Evolutionary conservation across 2,113 vertebrate species (phyloP), one percentile per base, ranked within the genome.

Genomic region (Psephotus haematonotus): DNA sequence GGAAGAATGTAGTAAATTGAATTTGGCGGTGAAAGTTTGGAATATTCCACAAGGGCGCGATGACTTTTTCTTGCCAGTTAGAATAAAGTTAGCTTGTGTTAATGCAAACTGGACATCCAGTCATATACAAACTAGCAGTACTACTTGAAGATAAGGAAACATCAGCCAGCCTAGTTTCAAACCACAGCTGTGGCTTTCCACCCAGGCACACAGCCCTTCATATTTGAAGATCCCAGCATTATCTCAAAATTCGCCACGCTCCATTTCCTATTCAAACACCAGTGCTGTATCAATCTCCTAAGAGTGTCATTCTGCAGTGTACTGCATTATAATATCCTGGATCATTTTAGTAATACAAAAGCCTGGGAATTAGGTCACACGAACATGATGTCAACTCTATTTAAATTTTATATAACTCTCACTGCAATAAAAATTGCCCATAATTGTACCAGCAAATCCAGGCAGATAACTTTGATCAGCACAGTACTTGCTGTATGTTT

Each of bases 191-290:
- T 27, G 35, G 33, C 35, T 85, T 85, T 81, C 82, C 83, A 94
- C 20, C 35, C 70, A 82, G 81, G n/a, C 18, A 77, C 3, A 57
- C 50, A 68, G 53, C n/a, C 64, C 53, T 72, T 50, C 59, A 28
- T 2, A 4, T 68, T 1, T 57, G 80, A 79, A 60, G 88, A 96
- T 79, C 70, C 53, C 60, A 68, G 53, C 24, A 50, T 62, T 93
- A 85, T 80, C 90, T 81, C 74, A 55, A 44, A 67, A 91, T 91
- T 92, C 80, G 93, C 77, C 71, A 94, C 0, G 70, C 77, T 91
- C 74, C 86, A 95, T 89, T 93, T 95, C 76, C 70, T 80, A 71
- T 77, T 92, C 63, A 95, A 93, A 93, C 86, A 92, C 62, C 82
- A 95, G 41, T 7, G 57, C 72, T 67, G 17, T 65, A 96, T 69